A percentile compares a stretch with the other conserved stretches of the same genome.
Conservation (phyloP, 2,113 vertebrate genomes). For the Ia io region DNA sequence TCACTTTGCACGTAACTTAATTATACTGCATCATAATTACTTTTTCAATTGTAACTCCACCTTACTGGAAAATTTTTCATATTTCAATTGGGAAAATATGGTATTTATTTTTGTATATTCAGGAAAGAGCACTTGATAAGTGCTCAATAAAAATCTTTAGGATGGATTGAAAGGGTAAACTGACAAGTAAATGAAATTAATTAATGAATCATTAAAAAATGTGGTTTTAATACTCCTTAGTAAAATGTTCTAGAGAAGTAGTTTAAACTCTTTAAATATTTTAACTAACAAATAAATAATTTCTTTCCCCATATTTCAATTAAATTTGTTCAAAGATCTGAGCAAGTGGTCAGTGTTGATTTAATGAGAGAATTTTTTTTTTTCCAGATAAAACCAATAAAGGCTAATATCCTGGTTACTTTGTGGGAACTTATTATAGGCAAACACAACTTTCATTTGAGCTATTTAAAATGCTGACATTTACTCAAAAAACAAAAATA, state of each 20-base stretch:
- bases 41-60: neutral
- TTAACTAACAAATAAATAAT: conserved; percentile 34
- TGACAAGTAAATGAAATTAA: neutral
- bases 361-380: neutral
- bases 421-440: neutral
- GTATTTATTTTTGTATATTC: neutral
- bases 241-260: neutral
- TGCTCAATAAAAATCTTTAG: neutral
- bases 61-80: neutral
- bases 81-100: neutral
- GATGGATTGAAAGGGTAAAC: neutral
- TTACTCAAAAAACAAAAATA: neutral
- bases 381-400: neutral
- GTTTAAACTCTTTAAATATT: conserved; percentile 10
- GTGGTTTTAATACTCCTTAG: neutral
- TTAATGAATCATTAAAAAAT: neutral
- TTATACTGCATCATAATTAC: neutral
- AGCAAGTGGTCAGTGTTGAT: neutral
- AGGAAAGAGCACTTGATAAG: neutral
- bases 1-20: neutral
- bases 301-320: neutral
- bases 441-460: neutral
- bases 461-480: neutral
- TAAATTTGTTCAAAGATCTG: conserved; percentile 31
- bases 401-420: neutral